Conservation (phyloP, 2,888 invertebrate genomes). For the Baronia brevicornis region DNA sequence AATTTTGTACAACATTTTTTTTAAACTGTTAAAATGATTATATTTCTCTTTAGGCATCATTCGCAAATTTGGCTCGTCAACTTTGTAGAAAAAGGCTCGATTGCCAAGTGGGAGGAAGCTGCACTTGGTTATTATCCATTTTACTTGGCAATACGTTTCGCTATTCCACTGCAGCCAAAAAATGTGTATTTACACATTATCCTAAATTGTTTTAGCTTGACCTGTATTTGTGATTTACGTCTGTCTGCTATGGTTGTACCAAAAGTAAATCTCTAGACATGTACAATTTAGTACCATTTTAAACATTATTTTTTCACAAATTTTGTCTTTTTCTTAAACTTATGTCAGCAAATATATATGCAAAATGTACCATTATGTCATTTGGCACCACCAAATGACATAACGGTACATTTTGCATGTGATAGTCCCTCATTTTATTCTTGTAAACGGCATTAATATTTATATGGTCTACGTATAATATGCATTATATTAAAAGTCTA, state of each 20-base stretch:
- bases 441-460: too few species aligned
- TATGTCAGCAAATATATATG: too few species aligned
- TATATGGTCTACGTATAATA: too few species aligned
- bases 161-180: constrained; percentile 29
- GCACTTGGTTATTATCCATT: constrained; percentile 30
- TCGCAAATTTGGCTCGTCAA: constrained; percentile 24
- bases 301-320: constrained; percentile 3
- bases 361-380: too few species aligned
- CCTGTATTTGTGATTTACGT: constrained; percentile 36
- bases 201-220: constrained; percentile 30
- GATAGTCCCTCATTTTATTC: too few species aligned
- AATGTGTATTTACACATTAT: constrained; percentile 24
- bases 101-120: constrained; percentile 35
- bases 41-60: constrained; percentile 21
- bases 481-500: too few species aligned
- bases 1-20: constrained; percentile 8
- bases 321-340: too few species aligned
- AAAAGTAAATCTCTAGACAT: too few species aligned
- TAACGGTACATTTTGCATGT: too few species aligned
- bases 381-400: too few species aligned
- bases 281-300: constrained; percentile 3
- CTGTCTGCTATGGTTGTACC: constrained; percentile 23
- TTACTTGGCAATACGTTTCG: constrained; percentile 42
- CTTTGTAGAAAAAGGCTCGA: too few species aligned
- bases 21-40: constrained; percentile 12